Evolutionary conservation across 1,140 invertebrate genomes (phyloP), one percentile per base, ranked within the genome.

Genomic region (Lysiphlebus fabarum): DNA sequence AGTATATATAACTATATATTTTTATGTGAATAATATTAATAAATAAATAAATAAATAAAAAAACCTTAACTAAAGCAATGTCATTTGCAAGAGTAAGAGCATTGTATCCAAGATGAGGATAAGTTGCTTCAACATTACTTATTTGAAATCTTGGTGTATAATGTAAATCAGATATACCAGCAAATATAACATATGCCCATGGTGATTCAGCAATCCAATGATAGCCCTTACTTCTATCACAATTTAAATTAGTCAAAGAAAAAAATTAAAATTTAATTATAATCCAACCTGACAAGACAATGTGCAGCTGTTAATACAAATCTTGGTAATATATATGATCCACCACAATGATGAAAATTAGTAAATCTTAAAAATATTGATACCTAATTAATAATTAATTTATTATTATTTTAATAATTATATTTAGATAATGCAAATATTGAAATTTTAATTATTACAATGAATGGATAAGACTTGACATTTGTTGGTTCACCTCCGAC

Each of bases 1-100:
- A n/a, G n/a, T n/a, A n/a, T n/a, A n/a, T n/a, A n/a, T n/a, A n/a
- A n/a, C n/a, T n/a, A n/a, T n/a, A n/a, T n/a, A n/a, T n/a, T n/a
- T n/a, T n/a, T n/a, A n/a, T n/a, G n/a, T n/a, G n/a, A n/a, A n/a
- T n/a, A n/a, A n/a, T n/a, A n/a, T n/a, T n/a, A n/a, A n/a, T n/a
- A n/a, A n/a, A n/a, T n/a, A n/a, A n/a, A n/a, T n/a, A n/a, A n/a
- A n/a, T n/a, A n/a, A n/a, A n/a, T n/a, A n/a, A n/a, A n/a, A n/a
- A n/a, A n/a, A 76, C 74, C 69, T 67, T 69, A 65, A 69, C 67
- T 41, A 75, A 65, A 62, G 72, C 74, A 63, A 76, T 73, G 56
- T 76, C 74, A 60, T 75, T 60, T 59, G 45, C 63, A 72, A 75
- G 70, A 47, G 60, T 62, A 17, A 49, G 51, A 56, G 64, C 66